A percentile compares a stretch with the other conserved stretches of the same genome.
Conservation (phyloP, 2,888 invertebrate species). For the Molanna angustata region DNA sequence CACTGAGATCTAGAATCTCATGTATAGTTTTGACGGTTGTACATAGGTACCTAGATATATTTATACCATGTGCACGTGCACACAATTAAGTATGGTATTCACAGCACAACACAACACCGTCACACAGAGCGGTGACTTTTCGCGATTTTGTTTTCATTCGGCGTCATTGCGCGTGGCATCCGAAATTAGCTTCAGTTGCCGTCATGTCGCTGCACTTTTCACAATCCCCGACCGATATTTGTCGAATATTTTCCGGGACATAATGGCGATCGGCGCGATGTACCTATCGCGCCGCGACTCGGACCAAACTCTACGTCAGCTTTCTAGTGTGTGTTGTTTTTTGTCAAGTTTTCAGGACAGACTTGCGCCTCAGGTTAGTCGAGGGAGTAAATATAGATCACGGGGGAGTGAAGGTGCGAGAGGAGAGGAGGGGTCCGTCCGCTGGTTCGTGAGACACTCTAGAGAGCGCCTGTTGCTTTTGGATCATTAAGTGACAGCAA, state of each 20-base stretch:
- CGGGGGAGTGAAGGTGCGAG: slow-evolving; percentile 1
- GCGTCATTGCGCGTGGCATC: neutral
- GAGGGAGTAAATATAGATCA: slow-evolving; percentile 22
- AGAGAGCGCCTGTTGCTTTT: slow-evolving; percentile 17
- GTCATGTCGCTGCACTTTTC: neutral
- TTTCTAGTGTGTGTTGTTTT: slow-evolving; percentile 18
- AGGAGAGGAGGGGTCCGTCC: too few species aligned
- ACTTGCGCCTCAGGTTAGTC: slow-evolving; percentile 28
- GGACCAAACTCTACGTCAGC: slow-evolving; percentile 5
- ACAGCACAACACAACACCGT: slow-evolving; percentile 3
- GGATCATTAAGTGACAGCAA: slow-evolving; percentile 24
- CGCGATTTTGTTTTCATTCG: slow-evolving; percentile 7
- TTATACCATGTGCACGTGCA: too few species aligned
- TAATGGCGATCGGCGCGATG: too few species aligned
- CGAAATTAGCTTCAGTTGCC: slow-evolving; percentile 8
- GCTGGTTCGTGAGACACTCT: too few species aligned
- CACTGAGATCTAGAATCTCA: too few species aligned
- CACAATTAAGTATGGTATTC: too few species aligned
- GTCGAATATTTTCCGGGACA: slow-evolving; percentile 1
- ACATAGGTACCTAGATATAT: too few species aligned
- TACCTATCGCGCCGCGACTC: slow-evolving; percentile 16
- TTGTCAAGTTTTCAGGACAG: slow-evolving; percentile 20
- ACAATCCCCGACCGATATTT: neutral
- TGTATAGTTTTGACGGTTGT: too few species aligned
- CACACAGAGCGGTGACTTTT: slow-evolving; percentile 11